Conservation (phyloP, 2,888 invertebrate species). For the Ichneumoninae sp. region DNA sequence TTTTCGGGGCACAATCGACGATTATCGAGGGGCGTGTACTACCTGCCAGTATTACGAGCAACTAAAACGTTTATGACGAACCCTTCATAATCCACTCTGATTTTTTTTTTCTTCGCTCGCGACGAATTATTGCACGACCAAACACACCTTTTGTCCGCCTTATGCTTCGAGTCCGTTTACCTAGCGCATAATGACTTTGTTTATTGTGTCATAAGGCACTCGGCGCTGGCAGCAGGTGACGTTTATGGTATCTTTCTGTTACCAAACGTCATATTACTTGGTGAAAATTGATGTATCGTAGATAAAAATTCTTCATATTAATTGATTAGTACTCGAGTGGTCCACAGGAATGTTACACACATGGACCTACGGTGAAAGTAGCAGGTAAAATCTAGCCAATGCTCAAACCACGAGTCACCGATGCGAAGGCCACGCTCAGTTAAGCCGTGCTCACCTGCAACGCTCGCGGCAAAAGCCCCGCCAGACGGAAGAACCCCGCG, state of each 20-base stretch:
- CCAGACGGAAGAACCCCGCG: conserved; percentile 53
- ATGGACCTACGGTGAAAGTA: conserved; percentile 36
- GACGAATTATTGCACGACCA: conserved; percentile 66
- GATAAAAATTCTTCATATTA: neutral
- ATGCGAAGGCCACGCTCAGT: conserved; percentile 52
- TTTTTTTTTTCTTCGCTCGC: conserved; percentile 72
- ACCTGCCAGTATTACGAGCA: conserved; percentile 61
- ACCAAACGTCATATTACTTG: neutral
- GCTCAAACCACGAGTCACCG: conserved; percentile 54
- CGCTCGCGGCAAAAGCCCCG: conserved; percentile 13
- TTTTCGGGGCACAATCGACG: conserved; percentile 45
- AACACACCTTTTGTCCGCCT: conserved; percentile 66
- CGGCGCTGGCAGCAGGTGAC: conserved; percentile 74
- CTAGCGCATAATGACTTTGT: conserved; percentile 80
- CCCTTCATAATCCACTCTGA: conserved; percentile 75
- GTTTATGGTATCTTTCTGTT: conserved; percentile 33
- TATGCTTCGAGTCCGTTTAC: conserved; percentile 65
- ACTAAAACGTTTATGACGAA: conserved; percentile 69
- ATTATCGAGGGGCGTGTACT: conserved; percentile 63
- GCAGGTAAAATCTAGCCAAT: conserved; percentile 30
- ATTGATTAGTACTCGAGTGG: neutral
- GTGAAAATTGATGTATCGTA: neutral
- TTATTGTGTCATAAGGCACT: conserved; percentile 77
- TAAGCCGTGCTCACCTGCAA: conserved; percentile 46
- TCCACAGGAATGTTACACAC: conserved; percentile 6